These are phyloP conservation scores for Callospermophilus lateralis DNA, from an alignment of 2,113 vertebrate species.

Conservation along the genomic window DNA sequence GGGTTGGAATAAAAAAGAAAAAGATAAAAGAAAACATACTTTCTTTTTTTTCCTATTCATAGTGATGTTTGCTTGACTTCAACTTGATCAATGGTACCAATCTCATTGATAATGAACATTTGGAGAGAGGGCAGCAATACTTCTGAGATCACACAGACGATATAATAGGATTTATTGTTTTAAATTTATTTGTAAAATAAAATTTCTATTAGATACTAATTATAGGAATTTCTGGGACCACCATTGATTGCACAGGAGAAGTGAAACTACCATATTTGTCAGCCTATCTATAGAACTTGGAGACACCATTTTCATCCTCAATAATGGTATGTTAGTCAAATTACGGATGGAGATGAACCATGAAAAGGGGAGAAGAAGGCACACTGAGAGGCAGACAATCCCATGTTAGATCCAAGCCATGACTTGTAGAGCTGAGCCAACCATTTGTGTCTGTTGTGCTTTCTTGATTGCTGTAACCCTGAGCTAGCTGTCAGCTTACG, in stretches of 20 bases:
- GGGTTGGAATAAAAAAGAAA: conserved; percentile 9
- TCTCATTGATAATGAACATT: background rate
- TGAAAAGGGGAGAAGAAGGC: background rate
- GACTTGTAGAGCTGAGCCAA: background rate
- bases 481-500: background rate
- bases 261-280: background rate
- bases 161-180: conserved; percentile 3
- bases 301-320: background rate
- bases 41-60: background rate
- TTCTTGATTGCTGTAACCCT: background rate
- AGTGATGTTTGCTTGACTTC: conserved; percentile 31
- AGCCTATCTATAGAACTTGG: background rate
- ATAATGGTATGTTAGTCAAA: background rate
- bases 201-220: conserved; percentile 15
- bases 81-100: background rate
- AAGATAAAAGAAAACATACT: conserved; percentile 36
- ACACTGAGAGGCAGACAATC: background rate
- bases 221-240: background rate
- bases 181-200: conserved; percentile 58
- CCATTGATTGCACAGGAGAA: background rate
- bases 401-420: background rate
- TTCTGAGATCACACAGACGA: background rate
- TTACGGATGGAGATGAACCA: background rate
- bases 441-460: background rate
- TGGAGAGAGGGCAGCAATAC: background rate